A percentile compares a stretch with the other conserved stretches of the same genome.
Evolutionary conservation across 2,113 vertebrate genomes (phyloP).

Genomic region (Gallinago paraguaiae): DNA sequence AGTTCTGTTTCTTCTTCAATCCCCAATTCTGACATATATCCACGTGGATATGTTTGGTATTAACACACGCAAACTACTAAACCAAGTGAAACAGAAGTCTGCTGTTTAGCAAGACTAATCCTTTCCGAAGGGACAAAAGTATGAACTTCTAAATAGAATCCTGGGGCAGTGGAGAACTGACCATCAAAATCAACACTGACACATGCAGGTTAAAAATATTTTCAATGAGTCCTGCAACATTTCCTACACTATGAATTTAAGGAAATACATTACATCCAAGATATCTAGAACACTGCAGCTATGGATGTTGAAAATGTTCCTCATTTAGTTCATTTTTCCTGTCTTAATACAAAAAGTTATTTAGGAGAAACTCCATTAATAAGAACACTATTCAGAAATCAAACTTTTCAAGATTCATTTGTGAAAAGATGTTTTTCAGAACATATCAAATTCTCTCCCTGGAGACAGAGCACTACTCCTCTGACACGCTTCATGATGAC

Average conservation of each 20-base stretch:
- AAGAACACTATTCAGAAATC: neutral
- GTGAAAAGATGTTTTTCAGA: neutral
- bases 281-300: neutral
- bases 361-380: neutral
- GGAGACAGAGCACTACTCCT: neutral
- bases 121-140: neutral
- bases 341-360: neutral
- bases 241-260: neutral
- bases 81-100: neutral
- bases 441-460: neutral
- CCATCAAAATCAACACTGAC: neutral
- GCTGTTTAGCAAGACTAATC: accelerated
- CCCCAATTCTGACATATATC: neutral
- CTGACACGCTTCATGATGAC: neutral
- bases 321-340: neutral
- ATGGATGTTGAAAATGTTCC: neutral
- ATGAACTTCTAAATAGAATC: neutral
- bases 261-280: neutral
- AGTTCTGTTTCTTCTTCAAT: neutral
- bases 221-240: neutral
- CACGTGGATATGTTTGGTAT: neutral
- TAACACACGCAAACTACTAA: neutral
- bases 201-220: neutral
- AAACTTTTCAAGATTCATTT: neutral
- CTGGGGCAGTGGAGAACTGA: neutral